Base-by-base conservation (phyloP, 2,113 vertebrate species). In the Halichoerus grypus region DNA sequence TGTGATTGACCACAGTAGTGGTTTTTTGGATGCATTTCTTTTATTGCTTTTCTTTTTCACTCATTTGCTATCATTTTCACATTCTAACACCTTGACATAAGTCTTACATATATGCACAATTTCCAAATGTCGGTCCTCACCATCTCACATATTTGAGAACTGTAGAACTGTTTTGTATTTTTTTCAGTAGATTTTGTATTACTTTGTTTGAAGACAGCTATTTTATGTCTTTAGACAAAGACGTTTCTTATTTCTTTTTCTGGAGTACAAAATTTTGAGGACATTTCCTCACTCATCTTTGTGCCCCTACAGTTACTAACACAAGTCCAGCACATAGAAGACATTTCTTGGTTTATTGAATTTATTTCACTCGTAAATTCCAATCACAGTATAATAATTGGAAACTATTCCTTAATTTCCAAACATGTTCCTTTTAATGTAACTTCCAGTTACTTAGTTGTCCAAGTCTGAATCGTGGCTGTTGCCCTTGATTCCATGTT, bases 291-390 rank as follows among this genome's bases (percentile, higher is more conserved):
- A 74, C 5, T 55, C 49, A 67, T 57, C 71, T 51, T 77, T 84
- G 91, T 90, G 42, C 4, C 14, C 8, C 57, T 79, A 28, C 3
- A n/a, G 51, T 83, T 21, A 21, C 51, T 61, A 89, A 65, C 39
- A 53, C 51, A 89, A 42, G 71, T 61, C n/a, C 1, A 69, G 26
- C 49, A 59, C 26, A 28, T 16, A 85, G 79, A 90, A 84, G 42
- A 90, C 36, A 31, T 74, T 82, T 90, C 79, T 72, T 63, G 46
- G 21, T 61, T 87, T 57, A 71, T 28, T 61, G 33, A 61, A 42
- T 87, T 92, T 95, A 81, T 87, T 86, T 92, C 55, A 61, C 15
- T 92, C 16, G 8, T 55, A 88, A 82, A 82, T 88, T 88, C 31
- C 28, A 95, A 46, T 57, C 36, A 61, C 12, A 26, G 26, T 74